These are phyloP conservation scores for Gnatocerus cornutus DNA, from an alignment of 2,888 invertebrate species.

Conservation along the genomic window DNA sequence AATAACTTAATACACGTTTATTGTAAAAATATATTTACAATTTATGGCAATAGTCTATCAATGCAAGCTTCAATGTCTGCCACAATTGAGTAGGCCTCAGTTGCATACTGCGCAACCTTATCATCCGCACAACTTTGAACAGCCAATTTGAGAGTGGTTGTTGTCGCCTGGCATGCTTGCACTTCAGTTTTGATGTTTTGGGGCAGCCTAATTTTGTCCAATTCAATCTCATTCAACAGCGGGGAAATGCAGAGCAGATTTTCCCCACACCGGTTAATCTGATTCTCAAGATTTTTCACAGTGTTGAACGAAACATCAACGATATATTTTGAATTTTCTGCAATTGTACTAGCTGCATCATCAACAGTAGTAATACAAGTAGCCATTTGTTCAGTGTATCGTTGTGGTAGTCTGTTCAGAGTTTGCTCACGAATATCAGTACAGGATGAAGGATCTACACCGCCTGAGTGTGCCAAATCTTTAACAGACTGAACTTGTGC, in stretches of 20 bases:
- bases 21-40: neutral
- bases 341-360: neutral
- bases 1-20: no score
- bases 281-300: neutral
- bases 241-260: slow-evolving; percentile 17
- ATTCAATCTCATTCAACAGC: slow-evolving; percentile 16
- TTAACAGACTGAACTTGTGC: neutral
- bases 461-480: slow-evolving; percentile 3
- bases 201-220: slow-evolving; percentile 19
- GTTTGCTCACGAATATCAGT: neutral
- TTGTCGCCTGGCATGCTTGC: neutral
- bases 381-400: neutral
- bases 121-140: neutral
- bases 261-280: neutral
- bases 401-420: slow-evolving; percentile 1
- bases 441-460: slow-evolving; percentile 2
- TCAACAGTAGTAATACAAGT: neutral
- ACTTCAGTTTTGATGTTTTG: slow-evolving; percentile 34
- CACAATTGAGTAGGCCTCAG: neutral
- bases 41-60: slow-evolving; percentile 5
- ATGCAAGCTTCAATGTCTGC: slow-evolving; percentile 22
- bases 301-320: neutral
- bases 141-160: slow-evolving; percentile 2
- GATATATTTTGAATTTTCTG: neutral
- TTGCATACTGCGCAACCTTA: slow-evolving; percentile 7